Evolutionary conservation across 2,888 invertebrate species (phyloP).

Genomic region (Meloe dianella): DNA sequence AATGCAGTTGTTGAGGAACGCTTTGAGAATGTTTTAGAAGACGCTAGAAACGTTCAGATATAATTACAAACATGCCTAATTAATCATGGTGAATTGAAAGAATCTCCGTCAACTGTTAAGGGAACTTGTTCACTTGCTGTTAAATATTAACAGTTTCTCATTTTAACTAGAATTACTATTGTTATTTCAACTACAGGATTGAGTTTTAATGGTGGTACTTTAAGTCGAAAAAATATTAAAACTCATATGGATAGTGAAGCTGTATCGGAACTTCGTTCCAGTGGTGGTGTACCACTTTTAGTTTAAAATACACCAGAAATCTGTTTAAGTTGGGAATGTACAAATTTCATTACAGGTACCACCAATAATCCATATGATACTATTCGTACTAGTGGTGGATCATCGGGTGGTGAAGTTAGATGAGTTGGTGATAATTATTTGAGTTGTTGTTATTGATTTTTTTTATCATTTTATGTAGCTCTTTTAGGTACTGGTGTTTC

Average conservation of each 20-base stretch:
- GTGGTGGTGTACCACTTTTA: constrained; percentile 68
- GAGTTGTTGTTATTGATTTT: neutral
- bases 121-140: constrained; percentile 79
- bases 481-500: constrained; percentile 77
- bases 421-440: neutral
- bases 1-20: constrained; percentile 83
- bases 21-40: constrained; percentile 73
- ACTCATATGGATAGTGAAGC: constrained; percentile 62
- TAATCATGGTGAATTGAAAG: constrained; percentile 41
- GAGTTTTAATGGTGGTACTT: constrained; percentile 52
- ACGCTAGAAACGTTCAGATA: constrained; percentile 74
- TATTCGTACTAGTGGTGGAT: constrained; percentile 66
- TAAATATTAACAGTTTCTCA: constrained; percentile 46
- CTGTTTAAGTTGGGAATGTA: constrained; percentile 67
- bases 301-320: constrained; percentile 71
- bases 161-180: neutral
- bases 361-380: constrained; percentile 70
- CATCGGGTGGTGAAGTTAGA: constrained; percentile 66
- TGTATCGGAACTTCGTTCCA: constrained; percentile 60
- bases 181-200: constrained; percentile 46
- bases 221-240: constrained; percentile 49
- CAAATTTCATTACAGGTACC: constrained; percentile 66
- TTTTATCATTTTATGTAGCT: constrained; percentile 63
- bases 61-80: constrained; percentile 41
- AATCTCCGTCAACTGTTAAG: constrained; percentile 77